Percentiles rank a stretch among this genome's conserved stretches.
Conservation (phyloP, 2,113 vertebrate species). For the Dendropsophus ebraccatus region DNA sequence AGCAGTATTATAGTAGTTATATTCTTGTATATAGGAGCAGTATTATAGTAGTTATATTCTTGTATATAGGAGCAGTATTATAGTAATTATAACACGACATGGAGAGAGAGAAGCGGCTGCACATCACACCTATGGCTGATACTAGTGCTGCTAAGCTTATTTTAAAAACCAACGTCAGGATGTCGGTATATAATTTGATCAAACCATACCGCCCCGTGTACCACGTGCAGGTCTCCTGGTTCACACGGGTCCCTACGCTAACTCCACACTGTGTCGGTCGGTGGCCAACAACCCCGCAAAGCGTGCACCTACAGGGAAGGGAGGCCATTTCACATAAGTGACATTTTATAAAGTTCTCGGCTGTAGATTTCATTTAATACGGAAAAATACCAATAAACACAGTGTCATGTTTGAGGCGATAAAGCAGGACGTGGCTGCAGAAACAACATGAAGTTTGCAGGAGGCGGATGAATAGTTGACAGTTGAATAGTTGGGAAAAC, state of each 20-base stretch:
- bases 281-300: too few species aligned
- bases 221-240: too few species aligned
- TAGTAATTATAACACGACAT: not conserved
- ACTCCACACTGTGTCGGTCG: too few species aligned
- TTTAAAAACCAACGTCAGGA: too few species aligned
- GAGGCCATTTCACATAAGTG: not conserved
- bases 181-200: too few species aligned
- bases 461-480: not conserved
- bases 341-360: not conserved
- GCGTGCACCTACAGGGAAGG: too few species aligned
- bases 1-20: slow-evolving; percentile 10
- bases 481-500: not conserved
- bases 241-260: too few species aligned
- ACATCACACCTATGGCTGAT: too few species aligned
- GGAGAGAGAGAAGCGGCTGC: too few species aligned
- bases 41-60: slow-evolving; percentile 8
- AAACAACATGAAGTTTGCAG: not conserved
- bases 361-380: too few species aligned
- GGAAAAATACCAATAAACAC: not conserved
- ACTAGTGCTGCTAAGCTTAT: too few species aligned
- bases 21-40: not conserved
- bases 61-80: not conserved
- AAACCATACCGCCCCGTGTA: too few species aligned
- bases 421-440: not conserved
- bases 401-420: not conserved